These are phyloP conservation scores for Loxodonta africana DNA, from an alignment of 2,113 vertebrate species.

Conservation along the genomic window DNA sequence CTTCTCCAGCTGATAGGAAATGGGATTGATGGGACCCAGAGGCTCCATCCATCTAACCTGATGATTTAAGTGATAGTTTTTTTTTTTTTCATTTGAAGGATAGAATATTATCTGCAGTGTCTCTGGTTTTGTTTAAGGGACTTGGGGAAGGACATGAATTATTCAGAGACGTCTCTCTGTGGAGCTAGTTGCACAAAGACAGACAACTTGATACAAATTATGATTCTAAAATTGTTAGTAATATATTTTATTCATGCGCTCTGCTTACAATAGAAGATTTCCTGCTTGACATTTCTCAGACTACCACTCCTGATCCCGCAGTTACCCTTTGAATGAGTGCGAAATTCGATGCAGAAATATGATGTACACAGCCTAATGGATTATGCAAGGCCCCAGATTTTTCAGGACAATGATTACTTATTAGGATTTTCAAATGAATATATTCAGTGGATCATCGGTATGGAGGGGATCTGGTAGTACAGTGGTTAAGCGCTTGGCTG, in stretches of 20 bases:
- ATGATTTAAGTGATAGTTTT: background rate
- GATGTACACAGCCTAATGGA: background rate
- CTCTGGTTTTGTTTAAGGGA: conserved; percentile 46
- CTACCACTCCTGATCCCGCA: conserved; percentile 45
- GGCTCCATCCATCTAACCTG: background rate
- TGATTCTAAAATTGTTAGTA: conserved; percentile 67
- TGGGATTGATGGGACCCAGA: background rate
- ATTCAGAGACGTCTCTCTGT: conserved; percentile 71
- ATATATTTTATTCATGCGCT: conserved; percentile 74
- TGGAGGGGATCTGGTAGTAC: background rate
- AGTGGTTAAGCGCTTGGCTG: background rate
- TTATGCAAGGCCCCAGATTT: background rate
- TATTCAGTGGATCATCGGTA: background rate
- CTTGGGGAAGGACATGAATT: conserved; percentile 64
- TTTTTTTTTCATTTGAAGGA: conserved; percentile 37
- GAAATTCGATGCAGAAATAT: background rate
- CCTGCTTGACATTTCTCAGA: conserved; percentile 75
- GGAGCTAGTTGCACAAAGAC: conserved; percentile 67
- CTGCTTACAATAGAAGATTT: conserved; percentile 59
- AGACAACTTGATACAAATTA: conserved; percentile 79
- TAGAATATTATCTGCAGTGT: background rate
- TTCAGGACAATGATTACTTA: background rate
- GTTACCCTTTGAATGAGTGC: conserved; percentile 63
- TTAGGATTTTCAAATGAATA: background rate
- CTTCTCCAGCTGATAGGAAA: background rate